These are phyloP conservation scores for Augochlora pura DNA, from an alignment of 1,140 invertebrate species.

Conservation along the genomic window DNA sequence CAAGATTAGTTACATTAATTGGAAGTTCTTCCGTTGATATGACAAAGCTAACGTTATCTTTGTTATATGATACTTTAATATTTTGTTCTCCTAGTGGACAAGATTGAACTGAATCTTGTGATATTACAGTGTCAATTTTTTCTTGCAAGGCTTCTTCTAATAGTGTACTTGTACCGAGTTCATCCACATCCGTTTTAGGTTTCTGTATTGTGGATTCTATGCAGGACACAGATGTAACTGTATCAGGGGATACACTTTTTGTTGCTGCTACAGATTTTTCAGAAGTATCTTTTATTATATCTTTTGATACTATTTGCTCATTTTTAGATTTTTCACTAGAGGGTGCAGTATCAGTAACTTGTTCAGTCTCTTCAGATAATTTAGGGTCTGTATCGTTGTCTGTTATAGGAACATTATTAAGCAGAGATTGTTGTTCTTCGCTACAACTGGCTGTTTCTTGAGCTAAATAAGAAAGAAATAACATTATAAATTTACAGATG, in stretches of 20 bases:
- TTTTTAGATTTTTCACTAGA: neutral
- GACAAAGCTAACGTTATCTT: constrained; percentile 2
- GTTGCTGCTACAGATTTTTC: neutral
- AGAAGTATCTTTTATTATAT: neutral
- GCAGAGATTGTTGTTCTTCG: constrained; percentile 45
- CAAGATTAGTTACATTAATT: constrained; percentile 3
- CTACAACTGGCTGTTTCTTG: constrained; percentile 27
- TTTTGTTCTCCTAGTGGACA: constrained; percentile 17
- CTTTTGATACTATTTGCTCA: neutral
- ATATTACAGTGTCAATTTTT: neutral
- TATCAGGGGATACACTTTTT: neutral
- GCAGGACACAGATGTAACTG: neutral
- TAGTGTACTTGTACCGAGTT: constrained; percentile 1
- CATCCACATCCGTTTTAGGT: neutral
- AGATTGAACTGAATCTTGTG: neutral
- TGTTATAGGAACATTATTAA: constrained; percentile 44
- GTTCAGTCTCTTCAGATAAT: constrained; percentile 19
- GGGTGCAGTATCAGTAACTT: neutral
- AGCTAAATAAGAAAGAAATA: constrained; percentile 44
- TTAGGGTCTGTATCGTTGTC: constrained; percentile 21
- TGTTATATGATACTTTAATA: neutral
- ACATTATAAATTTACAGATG: constrained; percentile 8
- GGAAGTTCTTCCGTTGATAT: neutral
- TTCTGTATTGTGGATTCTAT: neutral
- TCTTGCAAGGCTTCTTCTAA: constrained; percentile 5